These are phyloP conservation scores for Micrastur ruficollis DNA, from an alignment of 2,797 vertebrate species.

Conservation along the genomic window DNA sequence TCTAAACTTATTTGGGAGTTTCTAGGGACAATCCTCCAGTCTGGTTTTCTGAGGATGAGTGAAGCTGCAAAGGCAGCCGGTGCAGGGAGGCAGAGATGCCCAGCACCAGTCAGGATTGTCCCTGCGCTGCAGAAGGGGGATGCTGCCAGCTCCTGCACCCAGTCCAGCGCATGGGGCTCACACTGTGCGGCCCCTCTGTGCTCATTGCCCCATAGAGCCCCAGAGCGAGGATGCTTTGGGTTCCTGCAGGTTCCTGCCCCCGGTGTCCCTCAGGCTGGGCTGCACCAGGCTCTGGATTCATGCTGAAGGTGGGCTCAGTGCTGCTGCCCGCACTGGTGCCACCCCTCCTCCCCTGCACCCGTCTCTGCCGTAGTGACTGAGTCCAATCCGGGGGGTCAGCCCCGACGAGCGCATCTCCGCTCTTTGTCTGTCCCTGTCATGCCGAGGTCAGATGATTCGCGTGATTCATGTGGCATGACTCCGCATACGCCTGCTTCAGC, in stretches of 20 bases:
- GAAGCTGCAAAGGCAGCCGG: background rate
- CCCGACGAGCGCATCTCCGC: background rate
- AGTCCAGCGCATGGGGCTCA: accelerated
- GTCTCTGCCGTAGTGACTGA: background rate
- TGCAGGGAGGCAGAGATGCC: background rate
- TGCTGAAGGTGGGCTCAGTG: background rate
- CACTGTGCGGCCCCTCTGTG: background rate
- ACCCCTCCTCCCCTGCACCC: background rate
- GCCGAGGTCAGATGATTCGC: slow-evolving; percentile 51
- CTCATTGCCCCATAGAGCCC: background rate
- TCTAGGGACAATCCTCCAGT: background rate
- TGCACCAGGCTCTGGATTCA: background rate
- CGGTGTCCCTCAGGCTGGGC: background rate
- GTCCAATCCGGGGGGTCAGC: background rate
- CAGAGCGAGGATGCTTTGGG: accelerated
- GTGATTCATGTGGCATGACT: slow-evolving; percentile 63
- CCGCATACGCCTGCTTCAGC: slow-evolving; percentile 56
- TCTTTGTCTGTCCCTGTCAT: slow-evolving; percentile 45
- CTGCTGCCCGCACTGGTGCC: background rate
- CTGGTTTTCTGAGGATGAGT: background rate
- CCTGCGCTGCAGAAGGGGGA: accelerated
- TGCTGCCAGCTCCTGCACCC: background rate
- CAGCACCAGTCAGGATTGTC: background rate
- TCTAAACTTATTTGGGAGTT: background rate
- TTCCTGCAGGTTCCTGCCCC: too few species aligned